These are phyloP conservation scores for Lymantria monacha DNA, from an alignment of 2,888 invertebrate genomes.

Conservation along the genomic window DNA sequence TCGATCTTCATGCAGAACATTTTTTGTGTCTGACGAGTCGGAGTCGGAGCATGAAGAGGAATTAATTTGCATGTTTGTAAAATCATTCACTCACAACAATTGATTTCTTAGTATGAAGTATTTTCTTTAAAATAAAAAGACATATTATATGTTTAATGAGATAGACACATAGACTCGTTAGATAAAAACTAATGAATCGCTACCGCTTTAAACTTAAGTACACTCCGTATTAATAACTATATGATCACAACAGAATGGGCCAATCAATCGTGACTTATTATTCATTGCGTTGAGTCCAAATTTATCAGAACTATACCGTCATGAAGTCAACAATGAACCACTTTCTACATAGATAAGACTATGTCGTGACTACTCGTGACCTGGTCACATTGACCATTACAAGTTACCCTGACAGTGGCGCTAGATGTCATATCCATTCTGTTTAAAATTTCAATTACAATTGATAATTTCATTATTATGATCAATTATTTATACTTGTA, in stretches of 20 bases:
- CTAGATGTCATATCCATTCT: conserved; percentile 15
- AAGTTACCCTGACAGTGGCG: conserved; percentile 31
- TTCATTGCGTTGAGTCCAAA: conserved; percentile 51
- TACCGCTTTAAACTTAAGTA: conserved; percentile 30
- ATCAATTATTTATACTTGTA: background rate
- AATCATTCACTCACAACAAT: no score
- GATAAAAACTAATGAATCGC: conserved; percentile 8
- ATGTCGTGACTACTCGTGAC: conserved; percentile 61
- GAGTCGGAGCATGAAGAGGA: no score
- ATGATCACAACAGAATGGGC: conserved; percentile 44
- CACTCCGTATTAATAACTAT: conserved; percentile 32
- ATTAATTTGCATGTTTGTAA: no score
- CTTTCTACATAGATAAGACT: conserved; percentile 62
- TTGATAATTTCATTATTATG: background rate
- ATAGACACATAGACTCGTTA: no score
- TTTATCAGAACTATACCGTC: conserved; percentile 58
- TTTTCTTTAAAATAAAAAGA: no score
- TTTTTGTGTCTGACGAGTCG: no score
- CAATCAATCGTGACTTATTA: conserved; percentile 75
- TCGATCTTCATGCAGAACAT: no score
- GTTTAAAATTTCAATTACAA: background rate
- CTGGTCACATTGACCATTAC: conserved; percentile 32
- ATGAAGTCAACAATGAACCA: conserved; percentile 70
- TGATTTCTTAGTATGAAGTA: no score
- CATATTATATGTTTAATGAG: no score